Percentiles rank a stretch among this genome's conserved stretches.
Evolutionary conservation across 2,113 vertebrate genomes (phyloP).

Genomic region (Sapajus apella): DNA sequence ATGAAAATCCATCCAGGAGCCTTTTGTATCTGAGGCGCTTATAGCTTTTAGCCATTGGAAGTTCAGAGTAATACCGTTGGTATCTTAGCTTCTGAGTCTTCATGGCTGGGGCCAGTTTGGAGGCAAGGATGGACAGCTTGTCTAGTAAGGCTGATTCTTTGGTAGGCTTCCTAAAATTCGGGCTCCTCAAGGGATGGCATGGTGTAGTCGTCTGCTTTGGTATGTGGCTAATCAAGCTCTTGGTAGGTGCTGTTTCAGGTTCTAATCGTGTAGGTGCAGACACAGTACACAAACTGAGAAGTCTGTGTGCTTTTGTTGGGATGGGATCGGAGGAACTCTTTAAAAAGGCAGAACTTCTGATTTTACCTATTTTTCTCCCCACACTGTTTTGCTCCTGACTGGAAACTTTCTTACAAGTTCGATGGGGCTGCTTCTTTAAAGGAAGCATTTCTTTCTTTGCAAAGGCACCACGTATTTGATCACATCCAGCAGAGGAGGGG

Average conservation of each 20-base stretch:
- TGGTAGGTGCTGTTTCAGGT: slow-evolving; percentile 4
- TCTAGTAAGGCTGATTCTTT: slow-evolving; percentile 83
- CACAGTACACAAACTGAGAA: slow-evolving; percentile 35
- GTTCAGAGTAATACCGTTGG: slow-evolving; percentile 69
- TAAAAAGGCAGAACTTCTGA: slow-evolving; percentile 34
- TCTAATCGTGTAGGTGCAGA: not conserved
- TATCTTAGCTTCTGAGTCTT: slow-evolving; percentile 31
- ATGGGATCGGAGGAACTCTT: slow-evolving; percentile 55
- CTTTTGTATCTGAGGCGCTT: slow-evolving; percentile 75
- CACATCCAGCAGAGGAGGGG: not conserved
- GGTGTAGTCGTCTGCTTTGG: slow-evolving; percentile 74
- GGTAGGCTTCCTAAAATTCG: slow-evolving; percentile 78
- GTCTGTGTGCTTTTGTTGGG: slow-evolving; percentile 59
- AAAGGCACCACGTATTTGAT: slow-evolving; percentile 76
- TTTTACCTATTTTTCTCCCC: slow-evolving; percentile 26
- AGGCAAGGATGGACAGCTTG: slow-evolving; percentile 83
- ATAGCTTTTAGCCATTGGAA: slow-evolving; percentile 72
- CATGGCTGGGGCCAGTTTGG: slow-evolving; percentile 73
- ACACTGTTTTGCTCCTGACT: slow-evolving; percentile 42
- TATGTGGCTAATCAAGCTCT: not conserved
- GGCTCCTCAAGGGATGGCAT: slow-evolving; percentile 67
- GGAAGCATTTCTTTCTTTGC: slow-evolving; percentile 66
- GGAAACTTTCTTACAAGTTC: slow-evolving; percentile 76
- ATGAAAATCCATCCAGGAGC: slow-evolving; percentile 82
- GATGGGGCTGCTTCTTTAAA: slow-evolving; percentile 80